Conservation (phyloP, 1,140 invertebrate species). For the Plutomurus gul region DNA sequence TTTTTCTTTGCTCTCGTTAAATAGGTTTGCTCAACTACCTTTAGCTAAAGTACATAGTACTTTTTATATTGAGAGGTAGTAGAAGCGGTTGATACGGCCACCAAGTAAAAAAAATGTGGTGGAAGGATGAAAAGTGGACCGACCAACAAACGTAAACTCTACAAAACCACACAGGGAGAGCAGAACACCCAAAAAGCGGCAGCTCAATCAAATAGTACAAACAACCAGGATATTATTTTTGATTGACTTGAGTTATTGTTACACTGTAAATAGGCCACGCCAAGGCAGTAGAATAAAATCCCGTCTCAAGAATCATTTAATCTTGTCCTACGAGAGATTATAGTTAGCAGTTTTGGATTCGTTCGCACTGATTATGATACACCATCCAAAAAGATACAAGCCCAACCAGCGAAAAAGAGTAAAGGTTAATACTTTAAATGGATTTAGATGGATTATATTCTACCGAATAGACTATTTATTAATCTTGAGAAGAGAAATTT, state of each 20-base stretch:
- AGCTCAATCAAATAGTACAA: neutral
- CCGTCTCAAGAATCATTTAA: neutral
- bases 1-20: conserved; percentile 6
- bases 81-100: too few species aligned
- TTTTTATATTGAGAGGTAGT: neutral
- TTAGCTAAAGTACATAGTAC: neutral
- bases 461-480: too few species aligned
- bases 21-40: neutral
- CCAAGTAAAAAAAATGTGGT: neutral
- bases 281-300: neutral
- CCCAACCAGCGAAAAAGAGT: too few species aligned
- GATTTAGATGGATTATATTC: too few species aligned
- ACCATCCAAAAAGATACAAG: too few species aligned
- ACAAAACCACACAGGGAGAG: neutral
- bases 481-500: too few species aligned
- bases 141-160: neutral
- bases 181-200: neutral
- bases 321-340: neutral
- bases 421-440: too few species aligned
- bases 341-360: too few species aligned
- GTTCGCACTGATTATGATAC: too few species aligned
- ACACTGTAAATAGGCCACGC: neutral
- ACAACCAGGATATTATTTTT: neutral
- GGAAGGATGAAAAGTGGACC: neutral
- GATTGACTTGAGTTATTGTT: neutral